phyloP scores from a whole-genome alignment of 2,797 vertebrate genomes.

The Gambelia wislizenii region DNA sequence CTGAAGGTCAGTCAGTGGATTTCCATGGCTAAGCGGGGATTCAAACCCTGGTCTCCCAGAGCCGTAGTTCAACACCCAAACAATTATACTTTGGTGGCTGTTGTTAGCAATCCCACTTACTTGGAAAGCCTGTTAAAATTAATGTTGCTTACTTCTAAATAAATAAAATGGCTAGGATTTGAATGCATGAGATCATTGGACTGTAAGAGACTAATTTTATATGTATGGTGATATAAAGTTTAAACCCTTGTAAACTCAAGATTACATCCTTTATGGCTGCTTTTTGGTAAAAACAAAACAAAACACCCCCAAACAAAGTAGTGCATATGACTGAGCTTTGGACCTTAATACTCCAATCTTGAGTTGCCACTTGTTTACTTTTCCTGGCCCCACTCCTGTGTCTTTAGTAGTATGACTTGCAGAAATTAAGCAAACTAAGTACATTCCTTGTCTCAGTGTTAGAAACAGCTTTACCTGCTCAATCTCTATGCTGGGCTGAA shows the following conservation, averaged over 20 bases:
- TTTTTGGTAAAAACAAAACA: too few relatives aligned
- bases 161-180: background rate
- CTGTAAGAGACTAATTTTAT: background rate
- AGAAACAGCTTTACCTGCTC: background rate
- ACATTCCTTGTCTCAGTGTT: background rate
- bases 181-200: background rate
- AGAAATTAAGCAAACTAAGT: background rate
- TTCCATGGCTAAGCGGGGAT: too few relatives aligned
- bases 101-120: background rate
- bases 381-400: background rate
- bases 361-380: background rate
- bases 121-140: background rate
- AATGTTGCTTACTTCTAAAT: background rate
- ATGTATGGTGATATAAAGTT: too few relatives aligned
- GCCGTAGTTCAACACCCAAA: too few relatives aligned
- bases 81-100: too few relatives aligned
- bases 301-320: too few relatives aligned
- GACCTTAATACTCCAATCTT: background rate
- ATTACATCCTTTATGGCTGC: too few relatives aligned
- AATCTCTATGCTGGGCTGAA: background rate
- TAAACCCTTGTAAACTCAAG: too few relatives aligned
- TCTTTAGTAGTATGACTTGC: too few relatives aligned
- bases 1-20: too few relatives aligned
- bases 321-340: background rate
- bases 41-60: too few relatives aligned